These are phyloP conservation scores for Sceloporus tristichus DNA, from an alignment of 2,113 vertebrate genomes.

Conservation along the genomic window DNA sequence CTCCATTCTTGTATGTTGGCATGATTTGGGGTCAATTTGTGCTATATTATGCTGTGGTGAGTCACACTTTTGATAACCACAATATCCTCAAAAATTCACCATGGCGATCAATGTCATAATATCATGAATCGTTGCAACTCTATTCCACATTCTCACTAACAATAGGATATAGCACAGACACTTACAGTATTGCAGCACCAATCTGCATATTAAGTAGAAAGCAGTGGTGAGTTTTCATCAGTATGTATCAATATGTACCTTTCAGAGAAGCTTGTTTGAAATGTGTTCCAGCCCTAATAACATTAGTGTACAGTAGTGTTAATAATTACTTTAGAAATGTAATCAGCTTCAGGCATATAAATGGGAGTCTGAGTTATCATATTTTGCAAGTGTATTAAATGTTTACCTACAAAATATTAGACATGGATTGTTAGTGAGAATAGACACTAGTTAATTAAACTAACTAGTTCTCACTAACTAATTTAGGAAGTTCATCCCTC, in stretches of 20 bases:
- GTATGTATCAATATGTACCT: not conserved
- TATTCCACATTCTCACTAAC: not conserved
- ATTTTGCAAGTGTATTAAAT: not conserved
- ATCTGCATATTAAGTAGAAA: not conserved
- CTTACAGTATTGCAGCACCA: not conserved
- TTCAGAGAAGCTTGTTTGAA: not conserved
- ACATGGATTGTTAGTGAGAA: not conserved
- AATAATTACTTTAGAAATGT: slow-evolving; percentile 11
- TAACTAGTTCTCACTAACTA: not conserved
- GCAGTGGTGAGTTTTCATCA: not conserved
- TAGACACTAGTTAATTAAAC: not conserved
- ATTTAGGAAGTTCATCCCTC: accelerated
- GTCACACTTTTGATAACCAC: not conserved
- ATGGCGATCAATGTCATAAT: not conserved
- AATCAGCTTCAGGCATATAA: not conserved
- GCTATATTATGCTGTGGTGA: not conserved
- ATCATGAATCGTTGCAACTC: not conserved
- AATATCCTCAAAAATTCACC: not conserved
- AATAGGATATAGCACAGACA: not conserved
- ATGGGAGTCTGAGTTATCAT: not conserved
- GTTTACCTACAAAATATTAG: not conserved
- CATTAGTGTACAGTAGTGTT: not conserved
- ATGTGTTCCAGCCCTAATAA: not conserved
- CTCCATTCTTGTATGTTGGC: too few species aligned
- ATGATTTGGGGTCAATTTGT: too few species aligned